Evolutionary conservation across 2,888 invertebrate species (phyloP), one percentile per base, ranked within the genome.

Genomic region (Agriopis leucophaearia): DNA sequence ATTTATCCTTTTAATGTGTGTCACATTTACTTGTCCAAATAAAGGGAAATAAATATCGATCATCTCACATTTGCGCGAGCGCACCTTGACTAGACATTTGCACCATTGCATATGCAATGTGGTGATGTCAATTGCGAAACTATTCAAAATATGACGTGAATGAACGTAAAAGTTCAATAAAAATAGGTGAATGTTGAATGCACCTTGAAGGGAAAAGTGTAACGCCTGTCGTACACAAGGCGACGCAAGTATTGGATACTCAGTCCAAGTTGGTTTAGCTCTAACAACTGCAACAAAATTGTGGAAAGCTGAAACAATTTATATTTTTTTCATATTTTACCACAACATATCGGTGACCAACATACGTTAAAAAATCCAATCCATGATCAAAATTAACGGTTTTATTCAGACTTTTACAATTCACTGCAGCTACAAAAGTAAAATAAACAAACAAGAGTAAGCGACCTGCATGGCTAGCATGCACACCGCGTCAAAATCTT

Each of bases 51-150:
- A 74, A 75, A 78, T 80, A 83, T 83, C 70, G 81, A 83, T 82
- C 75, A 75, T 71, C 69, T 74, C 66, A 72, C 79, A 78, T 80
- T 81, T 81, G 83, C 79, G 74, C 66, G 61, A 50, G 68, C 60
- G 60, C 70, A 64, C 62, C 65, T 67, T 64, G 56, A 58, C 69
- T 61, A 59, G 60, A 63, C 65, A 57, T 60, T 65, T 71, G 72
- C 65, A 64, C 59, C 72, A 73, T 78, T 78, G 80, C 78, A 74
- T 76, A 80, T 78, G 62, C 66, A 90, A 91, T 90, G 85, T 90
- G 91, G 74, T 79, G 73, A 77, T 77, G 80, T 81, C 85, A 83
- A 81, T 86, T 86, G 85, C 80, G 76, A 82, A 81, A 83, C 82
- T 78, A 78, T 79, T 82, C 72, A 78, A 75, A 71, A 70, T 72